A percentile compares a stretch with the other conserved stretches of the same genome.
These are phyloP conservation scores for Dendrolimus kikuchii DNA, from an alignment of 1,140 invertebrate genomes.

Conservation along the genomic window DNA sequence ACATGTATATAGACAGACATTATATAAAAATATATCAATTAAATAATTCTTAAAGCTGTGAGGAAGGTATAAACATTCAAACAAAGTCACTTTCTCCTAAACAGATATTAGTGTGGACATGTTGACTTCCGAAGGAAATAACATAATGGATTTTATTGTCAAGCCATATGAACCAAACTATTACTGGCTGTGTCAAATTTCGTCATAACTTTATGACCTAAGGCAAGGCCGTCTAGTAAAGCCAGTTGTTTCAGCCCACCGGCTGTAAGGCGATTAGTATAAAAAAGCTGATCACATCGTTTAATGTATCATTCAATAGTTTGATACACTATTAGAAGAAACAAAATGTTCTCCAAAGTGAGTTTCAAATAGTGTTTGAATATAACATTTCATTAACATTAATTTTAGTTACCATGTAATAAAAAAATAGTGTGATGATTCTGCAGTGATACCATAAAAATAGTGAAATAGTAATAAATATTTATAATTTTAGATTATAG, in stretches of 20 bases:
- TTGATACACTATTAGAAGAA: constrained; percentile 12
- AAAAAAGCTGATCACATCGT: constrained; percentile 1
- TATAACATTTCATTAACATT: too few relatives aligned
- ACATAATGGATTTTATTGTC: too few relatives aligned
- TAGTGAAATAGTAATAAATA: not conserved
- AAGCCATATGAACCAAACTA: too few relatives aligned
- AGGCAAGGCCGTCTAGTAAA: constrained; percentile 17
- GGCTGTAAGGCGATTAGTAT: constrained; percentile 8
- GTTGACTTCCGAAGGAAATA: constrained; percentile 1
- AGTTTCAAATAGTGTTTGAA: constrained; percentile 5
- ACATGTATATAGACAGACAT: too few relatives aligned
- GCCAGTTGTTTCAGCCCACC: not conserved
- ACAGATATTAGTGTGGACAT: too few relatives aligned
- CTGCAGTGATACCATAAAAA: too few relatives aligned
- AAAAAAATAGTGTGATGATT: too few relatives aligned
- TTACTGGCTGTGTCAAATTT: constrained; percentile 3
- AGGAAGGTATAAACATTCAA: too few relatives aligned
- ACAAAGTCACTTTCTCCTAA: too few relatives aligned
- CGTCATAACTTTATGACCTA: constrained; percentile 17
- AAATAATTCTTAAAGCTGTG: too few relatives aligned
- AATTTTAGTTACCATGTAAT: too few relatives aligned
- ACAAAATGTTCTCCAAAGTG: constrained; percentile 32
- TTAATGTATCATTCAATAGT: constrained; percentile 19
- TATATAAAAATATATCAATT: too few relatives aligned
- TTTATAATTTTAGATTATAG: constrained; percentile 30